Base-by-base conservation (phyloP, 2,113 vertebrate genomes). In the Manacus vitellinus region DNA sequence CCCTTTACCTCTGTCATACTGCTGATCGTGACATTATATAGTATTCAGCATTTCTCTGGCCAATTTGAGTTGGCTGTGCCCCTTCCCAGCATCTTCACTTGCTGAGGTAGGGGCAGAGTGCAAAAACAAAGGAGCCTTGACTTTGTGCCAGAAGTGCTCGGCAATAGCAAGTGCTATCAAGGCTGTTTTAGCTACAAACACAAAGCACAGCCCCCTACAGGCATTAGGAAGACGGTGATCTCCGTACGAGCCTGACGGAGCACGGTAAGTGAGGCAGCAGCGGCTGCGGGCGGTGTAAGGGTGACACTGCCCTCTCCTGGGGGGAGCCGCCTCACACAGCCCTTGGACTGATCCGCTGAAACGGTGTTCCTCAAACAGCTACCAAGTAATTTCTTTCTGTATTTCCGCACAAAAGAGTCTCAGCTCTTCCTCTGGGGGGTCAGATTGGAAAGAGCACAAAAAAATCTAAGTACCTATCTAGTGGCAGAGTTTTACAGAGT, bases 241-340 rank as follows among this genome's bases (percentile, higher is more conserved):
- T 65, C 24, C 5, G 0, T 3, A 1, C 0, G 9, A 8, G 28
- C 4, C 28, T 1, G 62, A 10, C 2, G 15, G 30, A 18, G 44
- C 7, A 1, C 18, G 3, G 25, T 12, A 2, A 13, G 49, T 0
- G 2, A 20, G 61, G 44, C 79, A 4, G 66, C 1, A 4, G 65
- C 4, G 1, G n/a, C 88, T 54, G 37, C 10, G 3, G 10, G 21
- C 46, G 51, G 22, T 13, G 33, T 27, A 2, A 19, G 85, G 59
- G 39, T 56, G 73, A 76, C 52, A 25, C 76, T 68, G 88, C 91
- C 95, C 83, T 94, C 95, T 96, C 62, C 88, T 72, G 92, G 86
- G 23, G 14, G n/a, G 14, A 72, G 28, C 58, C 28, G 1, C 11
- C 1, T 39, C 21, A 0, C 3, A 0, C 41, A 8, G 8, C 31